A percentile compares a stretch with the other conserved stretches of the same genome.
Evolutionary conservation across 2,888 invertebrate species (phyloP).

Genomic region (Meliscaeva auricollis): DNA sequence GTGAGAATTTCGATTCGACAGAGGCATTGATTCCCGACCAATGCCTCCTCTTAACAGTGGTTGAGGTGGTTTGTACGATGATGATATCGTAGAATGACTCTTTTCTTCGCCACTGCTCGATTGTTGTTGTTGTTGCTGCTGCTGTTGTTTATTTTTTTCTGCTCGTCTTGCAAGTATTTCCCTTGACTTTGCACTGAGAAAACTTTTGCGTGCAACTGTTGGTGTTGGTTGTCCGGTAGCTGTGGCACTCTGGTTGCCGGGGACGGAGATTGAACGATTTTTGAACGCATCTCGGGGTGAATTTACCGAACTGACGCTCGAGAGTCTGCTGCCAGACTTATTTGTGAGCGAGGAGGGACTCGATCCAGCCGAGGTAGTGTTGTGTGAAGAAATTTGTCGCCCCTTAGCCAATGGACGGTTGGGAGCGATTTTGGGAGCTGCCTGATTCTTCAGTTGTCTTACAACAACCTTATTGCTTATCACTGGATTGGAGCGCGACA

Average conservation of each 20-base stretch:
- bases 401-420: conserved; percentile 62
- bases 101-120: conserved; percentile 78
- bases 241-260: conserved; percentile 78
- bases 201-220: conserved; percentile 81
- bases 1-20: conserved; percentile 80
- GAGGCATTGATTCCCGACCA: conserved; percentile 56
- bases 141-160: conserved; percentile 81
- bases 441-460: conserved; percentile 47
- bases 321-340: conserved; percentile 82
- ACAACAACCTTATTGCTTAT: conserved; percentile 77
- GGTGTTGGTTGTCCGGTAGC: conserved; percentile 72
- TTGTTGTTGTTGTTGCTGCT: conserved; percentile 79
- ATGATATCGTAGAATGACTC: conserved; percentile 54
- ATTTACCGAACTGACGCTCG: conserved; percentile 82
- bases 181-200: conserved; percentile 83
- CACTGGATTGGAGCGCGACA: conserved; percentile 81
- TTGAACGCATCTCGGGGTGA: conserved; percentile 83
- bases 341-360: conserved; percentile 84
- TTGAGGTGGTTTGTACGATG: conserved; percentile 76
- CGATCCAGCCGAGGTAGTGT: conserved; percentile 82
- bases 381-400: conserved; percentile 76
- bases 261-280: conserved; percentile 83
- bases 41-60: conserved; percentile 46
- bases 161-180: conserved; percentile 83
- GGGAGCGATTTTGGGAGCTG: conserved; percentile 35